These are phyloP conservation scores for Palythoa caribaeorum DNA, from an alignment of 92 coral and sea anemone species.

Conservation along the genomic window DNA sequence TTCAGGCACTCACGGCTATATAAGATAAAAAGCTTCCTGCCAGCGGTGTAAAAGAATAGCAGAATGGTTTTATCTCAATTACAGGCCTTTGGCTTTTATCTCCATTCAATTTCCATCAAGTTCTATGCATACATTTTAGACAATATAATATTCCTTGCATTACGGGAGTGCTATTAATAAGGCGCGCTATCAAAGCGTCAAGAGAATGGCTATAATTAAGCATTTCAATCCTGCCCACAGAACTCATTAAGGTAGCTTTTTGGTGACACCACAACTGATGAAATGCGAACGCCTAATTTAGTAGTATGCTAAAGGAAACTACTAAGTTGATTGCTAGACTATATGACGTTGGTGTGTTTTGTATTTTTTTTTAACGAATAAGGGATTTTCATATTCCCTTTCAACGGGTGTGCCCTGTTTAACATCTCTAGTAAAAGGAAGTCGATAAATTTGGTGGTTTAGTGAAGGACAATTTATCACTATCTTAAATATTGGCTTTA, in stretches of 20 bases:
- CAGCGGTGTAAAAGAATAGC: conserved; percentile 33
- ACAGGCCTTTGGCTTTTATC: conserved; percentile 67
- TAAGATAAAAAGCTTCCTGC: conserved; percentile 52
- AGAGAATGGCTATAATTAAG: conserved; percentile 71
- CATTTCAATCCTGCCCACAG: conserved; percentile 63
- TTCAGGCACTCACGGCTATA: conserved; percentile 22
- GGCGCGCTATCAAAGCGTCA: conserved; percentile 62
- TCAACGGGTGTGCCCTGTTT: conserved; percentile 71
- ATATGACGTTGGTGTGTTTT: conserved; percentile 48
- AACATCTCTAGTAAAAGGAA: conserved; percentile 78
- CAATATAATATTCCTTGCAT: conserved; percentile 72
- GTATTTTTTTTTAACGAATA: conserved; percentile 70
- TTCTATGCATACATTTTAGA: conserved; percentile 75
- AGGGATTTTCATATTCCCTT: conserved; percentile 76
- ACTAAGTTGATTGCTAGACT: conserved; percentile 54
- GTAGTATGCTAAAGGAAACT: conserved; percentile 15
- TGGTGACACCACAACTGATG: conserved; percentile 38
- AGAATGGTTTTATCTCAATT: conserved; percentile 77
- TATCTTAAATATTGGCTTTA: conserved; percentile 94
- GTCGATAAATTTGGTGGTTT: conserved; percentile 87
- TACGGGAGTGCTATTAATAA: conserved; percentile 78
- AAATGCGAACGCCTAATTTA: conserved; percentile 33
- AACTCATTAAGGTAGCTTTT: conserved; percentile 62
- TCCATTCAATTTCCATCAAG: conserved; percentile 64
- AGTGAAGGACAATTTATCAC: conserved; percentile 91